A percentile compares a stretch with the other conserved stretches of the same genome.
Evolutionary conservation across 2,888 invertebrate species (phyloP).

Genomic region (Leucoma salicis): DNA sequence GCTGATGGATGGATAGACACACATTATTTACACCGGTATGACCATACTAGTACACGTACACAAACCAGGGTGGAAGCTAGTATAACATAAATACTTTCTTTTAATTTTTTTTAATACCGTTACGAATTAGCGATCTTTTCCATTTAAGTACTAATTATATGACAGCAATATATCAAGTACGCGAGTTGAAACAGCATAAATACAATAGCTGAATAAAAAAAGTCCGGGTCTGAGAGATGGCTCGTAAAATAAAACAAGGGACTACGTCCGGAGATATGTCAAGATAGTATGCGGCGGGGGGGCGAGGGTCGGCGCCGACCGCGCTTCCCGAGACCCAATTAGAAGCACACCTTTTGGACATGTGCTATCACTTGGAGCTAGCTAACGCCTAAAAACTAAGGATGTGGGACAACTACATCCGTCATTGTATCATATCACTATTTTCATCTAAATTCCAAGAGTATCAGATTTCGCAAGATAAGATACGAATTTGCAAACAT

Average conservation of each 20-base stretch:
- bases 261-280: constrained; percentile 79
- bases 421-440: constrained; percentile 63
- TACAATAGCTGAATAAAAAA: constrained; percentile 70
- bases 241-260: constrained; percentile 81
- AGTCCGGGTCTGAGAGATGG: constrained; percentile 65
- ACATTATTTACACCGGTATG: no score
- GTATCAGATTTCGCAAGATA: not conserved
- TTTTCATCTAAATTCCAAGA: constrained; percentile 38
- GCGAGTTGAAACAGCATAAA: constrained; percentile 60
- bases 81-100: no score
- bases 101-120: no score
- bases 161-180: constrained; percentile 68
- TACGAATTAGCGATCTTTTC: constrained; percentile 55
- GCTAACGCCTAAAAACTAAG: constrained; percentile 68
- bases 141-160: no score
- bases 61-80: no score
- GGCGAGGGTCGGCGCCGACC: constrained; percentile 64
- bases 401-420: constrained; percentile 64
- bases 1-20: no score
- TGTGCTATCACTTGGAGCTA: constrained; percentile 73
- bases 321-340: constrained; percentile 73
- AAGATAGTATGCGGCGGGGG: constrained; percentile 76
- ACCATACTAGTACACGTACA: no score
- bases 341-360: constrained; percentile 81
- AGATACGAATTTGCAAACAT: constrained; percentile 3